phyloP scores from a whole-genome alignment of 1,140 invertebrate genomes.

The Psilanteris sp. region DNA sequence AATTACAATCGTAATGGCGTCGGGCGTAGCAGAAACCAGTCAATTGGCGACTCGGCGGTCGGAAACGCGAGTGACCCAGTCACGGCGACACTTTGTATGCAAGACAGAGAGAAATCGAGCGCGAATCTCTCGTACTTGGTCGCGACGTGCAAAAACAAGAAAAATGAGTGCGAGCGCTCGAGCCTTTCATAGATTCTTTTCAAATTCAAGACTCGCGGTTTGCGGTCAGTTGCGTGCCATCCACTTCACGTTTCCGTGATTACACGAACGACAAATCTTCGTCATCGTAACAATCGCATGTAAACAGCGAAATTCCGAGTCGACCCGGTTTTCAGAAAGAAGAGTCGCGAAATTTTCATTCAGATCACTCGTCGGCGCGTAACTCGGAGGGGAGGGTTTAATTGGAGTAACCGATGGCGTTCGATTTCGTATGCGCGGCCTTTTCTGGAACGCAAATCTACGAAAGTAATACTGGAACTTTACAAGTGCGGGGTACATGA shows the following conservation, averaged over 20 bases:
- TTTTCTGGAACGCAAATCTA: too few relatives aligned
- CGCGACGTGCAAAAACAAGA: conserved; percentile 52
- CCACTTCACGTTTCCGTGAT: conserved; percentile 37
- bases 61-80: conserved; percentile 67
- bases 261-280: conserved; percentile 28
- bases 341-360: too few relatives aligned
- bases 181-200: conserved; percentile 55
- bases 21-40: conserved; percentile 42
- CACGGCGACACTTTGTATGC: conserved; percentile 61
- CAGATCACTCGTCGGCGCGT: too few relatives aligned
- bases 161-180: conserved; percentile 47
- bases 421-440: too few relatives aligned
- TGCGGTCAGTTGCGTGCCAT: conserved; percentile 29
- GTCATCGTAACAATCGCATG: too few relatives aligned
- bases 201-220: conserved; percentile 48
- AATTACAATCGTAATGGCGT: conserved; percentile 54
- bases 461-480: too few relatives aligned
- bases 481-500: too few relatives aligned
- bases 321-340: neutral
- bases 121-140: conserved; percentile 55
- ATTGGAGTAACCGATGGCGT: too few relatives aligned
- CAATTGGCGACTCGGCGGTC: conserved; percentile 38
- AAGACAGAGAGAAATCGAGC: conserved; percentile 61
- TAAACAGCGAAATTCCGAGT: too few relatives aligned
- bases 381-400: too few relatives aligned